Conservation (phyloP, 1,140 invertebrate species). For the Drosophila novamexicana region DNA sequence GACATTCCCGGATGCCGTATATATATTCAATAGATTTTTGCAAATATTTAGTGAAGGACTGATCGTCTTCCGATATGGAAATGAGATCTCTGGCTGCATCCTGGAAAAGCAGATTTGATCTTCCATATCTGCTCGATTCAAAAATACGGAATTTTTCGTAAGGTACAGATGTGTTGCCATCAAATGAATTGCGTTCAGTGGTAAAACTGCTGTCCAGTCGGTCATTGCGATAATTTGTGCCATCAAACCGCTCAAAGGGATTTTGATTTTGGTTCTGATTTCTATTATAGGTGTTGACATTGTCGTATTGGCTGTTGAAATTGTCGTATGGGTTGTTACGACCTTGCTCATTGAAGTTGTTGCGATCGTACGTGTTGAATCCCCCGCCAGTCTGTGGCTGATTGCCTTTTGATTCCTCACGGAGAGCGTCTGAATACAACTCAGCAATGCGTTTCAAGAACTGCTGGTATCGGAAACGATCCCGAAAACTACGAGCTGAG, state of each 20-base stretch:
- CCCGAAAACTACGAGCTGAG: constrained; percentile 88
- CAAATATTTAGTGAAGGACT: constrained; percentile 88
- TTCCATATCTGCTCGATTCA: constrained; percentile 88
- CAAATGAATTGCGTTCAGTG: constrained; percentile 50
- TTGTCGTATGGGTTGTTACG: constrained; percentile 46
- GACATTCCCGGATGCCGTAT: constrained; percentile 90
- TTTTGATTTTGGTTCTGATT: constrained; percentile 52
- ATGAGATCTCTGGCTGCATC: constrained; percentile 89
- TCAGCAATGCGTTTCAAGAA: constrained; percentile 86
- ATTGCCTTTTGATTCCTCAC: constrained; percentile 45
- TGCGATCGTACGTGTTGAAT: constrained; percentile 44
- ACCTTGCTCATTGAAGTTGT: constrained; percentile 56
- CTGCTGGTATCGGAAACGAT: constrained; percentile 87
- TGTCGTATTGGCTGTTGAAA: constrained; percentile 69
- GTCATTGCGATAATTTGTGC: constrained; percentile 61
- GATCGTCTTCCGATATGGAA: constrained; percentile 86
- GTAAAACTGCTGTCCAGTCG: constrained; percentile 75
- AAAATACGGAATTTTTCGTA: constrained; percentile 89
- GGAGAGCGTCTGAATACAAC: constrained; percentile 83
- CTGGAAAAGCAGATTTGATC: constrained; percentile 90
- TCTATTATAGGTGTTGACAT: constrained; percentile 39
- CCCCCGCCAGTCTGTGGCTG: constrained; percentile 43
- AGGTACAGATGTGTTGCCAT: constrained; percentile 77
- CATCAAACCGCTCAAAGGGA: constrained; percentile 49
- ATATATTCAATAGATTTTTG: constrained; percentile 88